Evolutionary conservation across 2,888 invertebrate genomes (phyloP), one percentile per base, ranked within the genome.

Genomic region (Petrophora chlorosata): DNA sequence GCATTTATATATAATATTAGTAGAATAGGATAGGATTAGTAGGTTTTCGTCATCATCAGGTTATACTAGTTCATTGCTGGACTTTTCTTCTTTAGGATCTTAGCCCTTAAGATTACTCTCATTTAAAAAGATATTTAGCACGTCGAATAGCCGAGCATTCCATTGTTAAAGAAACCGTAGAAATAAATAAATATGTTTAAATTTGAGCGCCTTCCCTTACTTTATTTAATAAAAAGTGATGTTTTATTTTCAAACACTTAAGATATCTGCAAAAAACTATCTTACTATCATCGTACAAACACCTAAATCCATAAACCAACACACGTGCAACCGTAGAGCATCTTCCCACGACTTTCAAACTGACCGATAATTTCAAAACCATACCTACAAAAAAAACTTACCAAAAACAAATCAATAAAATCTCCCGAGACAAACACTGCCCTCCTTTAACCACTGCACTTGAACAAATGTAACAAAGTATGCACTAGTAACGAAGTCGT

Each of bases 361-460:
- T n/a, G 12, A 33, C 8, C 8, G 19, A 10, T 22, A 23, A 15
- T 14, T 19, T 2, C 5, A 14, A 38, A 33, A 17, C 8, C 19
- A 3, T 10, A 9, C 19, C n/a, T n/a, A n/a, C n/a, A n/a, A 17
- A 14, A 16, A 5, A n/a, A 5, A 39, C 46, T 46, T 13, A 46
- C 46, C 46, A 9, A 28, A 34, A 17, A 9, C 10, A 5, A 34
- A 29, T 3, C 9, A 23, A 28, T 25, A 3, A 1, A 34, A n/a
- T 7, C 2, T 25, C 15, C 30, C 23, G 30, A 23, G 13, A 19
- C 7, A 14, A 14, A 25, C 32, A 40, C 26, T 23, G 28, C 7
- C 17, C 10, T 25, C 34, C 29, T 13, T 35, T 25, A 25, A 25
- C 17, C 47, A 47, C 47, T 30, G 35, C 47, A 47, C 47, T 35